Evolutionary conservation across 2,113 vertebrate species (phyloP).

Genomic region (Triplophysa tibetana): DNA sequence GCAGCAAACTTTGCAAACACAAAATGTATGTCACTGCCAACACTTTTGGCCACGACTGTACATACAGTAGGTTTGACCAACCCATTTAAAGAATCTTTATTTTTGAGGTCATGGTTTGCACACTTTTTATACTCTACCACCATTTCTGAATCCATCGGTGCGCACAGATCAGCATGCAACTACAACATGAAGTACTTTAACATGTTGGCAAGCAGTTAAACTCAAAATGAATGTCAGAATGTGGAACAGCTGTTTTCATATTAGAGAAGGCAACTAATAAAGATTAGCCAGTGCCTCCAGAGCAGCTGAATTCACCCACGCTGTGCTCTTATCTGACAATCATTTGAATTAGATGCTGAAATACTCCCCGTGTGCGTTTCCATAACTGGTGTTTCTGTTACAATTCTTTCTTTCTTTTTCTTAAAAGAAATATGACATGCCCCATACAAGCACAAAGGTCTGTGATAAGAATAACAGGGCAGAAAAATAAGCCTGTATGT

Average conservation of each 20-base stretch:
- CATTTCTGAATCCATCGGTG: neutral
- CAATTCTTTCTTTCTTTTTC: neutral
- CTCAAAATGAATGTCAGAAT: neutral
- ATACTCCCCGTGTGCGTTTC: neutral
- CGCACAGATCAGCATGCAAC: neutral
- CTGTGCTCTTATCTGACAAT: constrained; percentile 10
- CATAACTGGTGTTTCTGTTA: constrained; percentile 17
- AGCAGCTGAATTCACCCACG: neutral
- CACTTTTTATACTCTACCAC: neutral
- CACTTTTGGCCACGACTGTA: too few species aligned
- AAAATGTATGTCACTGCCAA: too few species aligned
- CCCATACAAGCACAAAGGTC: neutral
- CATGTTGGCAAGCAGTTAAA: neutral
- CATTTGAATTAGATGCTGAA: constrained; percentile 11
- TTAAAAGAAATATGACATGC: neutral
- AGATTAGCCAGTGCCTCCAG: constrained; percentile 17
- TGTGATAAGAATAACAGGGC: constrained; percentile 23
- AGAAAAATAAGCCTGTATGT: constrained; percentile 7
- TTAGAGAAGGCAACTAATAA: constrained; percentile 1
- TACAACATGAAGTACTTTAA: neutral
- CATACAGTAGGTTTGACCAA: too few species aligned
- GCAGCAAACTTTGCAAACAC: too few species aligned
- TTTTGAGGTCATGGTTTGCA: neutral
- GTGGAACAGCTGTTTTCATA: neutral
- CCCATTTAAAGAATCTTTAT: neutral